phyloP scores from a whole-genome alignment of 2,888 invertebrate genomes.

The Drosophila demipolita region DNA sequence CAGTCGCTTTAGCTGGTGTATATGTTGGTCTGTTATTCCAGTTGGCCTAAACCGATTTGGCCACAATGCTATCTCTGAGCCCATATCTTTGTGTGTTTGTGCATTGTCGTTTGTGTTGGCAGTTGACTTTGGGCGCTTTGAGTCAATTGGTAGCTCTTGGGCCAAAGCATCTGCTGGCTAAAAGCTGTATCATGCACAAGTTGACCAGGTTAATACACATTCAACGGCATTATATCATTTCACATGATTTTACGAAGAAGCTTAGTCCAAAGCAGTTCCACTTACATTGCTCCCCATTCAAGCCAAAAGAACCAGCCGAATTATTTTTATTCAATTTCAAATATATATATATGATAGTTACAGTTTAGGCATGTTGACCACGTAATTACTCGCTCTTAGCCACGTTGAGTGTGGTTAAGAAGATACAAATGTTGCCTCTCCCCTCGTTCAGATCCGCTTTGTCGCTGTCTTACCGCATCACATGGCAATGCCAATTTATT shows the following conservation, averaged over 20 bases:
- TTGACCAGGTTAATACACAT: conserved; percentile 23
- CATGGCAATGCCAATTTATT: conserved; percentile 72
- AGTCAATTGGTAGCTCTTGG: conserved; percentile 60
- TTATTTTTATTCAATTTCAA: conserved; percentile 2
- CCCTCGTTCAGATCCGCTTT: neutral
- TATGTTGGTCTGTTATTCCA: conserved; percentile 51
- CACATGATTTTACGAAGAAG: conserved; percentile 2
- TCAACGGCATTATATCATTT: conserved; percentile 11
- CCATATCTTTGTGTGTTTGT: conserved; percentile 13
- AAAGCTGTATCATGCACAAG: conserved; percentile 24
- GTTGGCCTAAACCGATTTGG: conserved; percentile 71
- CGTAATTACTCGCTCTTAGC: conserved; percentile 24
- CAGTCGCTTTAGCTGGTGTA: conserved; percentile 28
- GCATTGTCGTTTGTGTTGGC: conserved; percentile 35
- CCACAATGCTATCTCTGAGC: conserved; percentile 23
- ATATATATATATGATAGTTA: conserved; percentile 19
- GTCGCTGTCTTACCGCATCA: conserved; percentile 54
- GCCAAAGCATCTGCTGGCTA: conserved; percentile 37
- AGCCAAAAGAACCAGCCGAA: neutral
- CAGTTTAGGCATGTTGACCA: conserved; percentile 11
- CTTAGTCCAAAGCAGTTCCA: neutral
- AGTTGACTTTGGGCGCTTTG: conserved; percentile 58
- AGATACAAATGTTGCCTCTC: neutral
- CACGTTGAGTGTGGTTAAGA: conserved; percentile 14
- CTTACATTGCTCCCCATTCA: neutral